These are phyloP conservation scores for Knipowitschia caucasica DNA, from an alignment of 2,797 vertebrate genomes.

Conservation along the genomic window DNA sequence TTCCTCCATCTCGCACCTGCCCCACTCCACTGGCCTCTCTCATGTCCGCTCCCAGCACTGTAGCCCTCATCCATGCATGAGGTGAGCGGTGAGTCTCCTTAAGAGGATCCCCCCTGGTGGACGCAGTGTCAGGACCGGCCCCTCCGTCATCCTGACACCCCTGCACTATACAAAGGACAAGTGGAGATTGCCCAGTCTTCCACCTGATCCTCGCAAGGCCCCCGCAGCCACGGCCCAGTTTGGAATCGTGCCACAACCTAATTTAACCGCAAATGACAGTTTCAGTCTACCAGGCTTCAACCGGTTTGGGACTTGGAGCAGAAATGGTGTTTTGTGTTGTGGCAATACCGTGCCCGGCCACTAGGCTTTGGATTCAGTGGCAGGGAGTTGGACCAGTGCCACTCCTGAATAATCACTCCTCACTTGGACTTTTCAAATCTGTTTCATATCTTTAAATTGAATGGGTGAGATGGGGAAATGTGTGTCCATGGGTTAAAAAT, in stretches of 20 bases:
- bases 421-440: background rate
- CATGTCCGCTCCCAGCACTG: background rate
- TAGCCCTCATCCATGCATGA: background rate
- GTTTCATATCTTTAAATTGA: no score
- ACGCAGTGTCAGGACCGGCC: slow-evolving; percentile 17
- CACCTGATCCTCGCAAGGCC: slow-evolving; percentile 61
- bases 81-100: background rate
- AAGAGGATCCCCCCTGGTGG: slow-evolving; percentile 12
- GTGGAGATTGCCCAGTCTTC: slow-evolving; percentile 52
- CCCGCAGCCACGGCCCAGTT: slow-evolving; percentile 35
- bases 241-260: slow-evolving; percentile 47
- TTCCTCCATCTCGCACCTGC: no score
- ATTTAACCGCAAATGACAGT: slow-evolving; percentile 44
- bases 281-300: background rate
- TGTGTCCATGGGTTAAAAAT: no score
- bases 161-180: slow-evolving; percentile 40
- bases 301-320: background rate
- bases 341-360: background rate
- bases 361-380: background rate
- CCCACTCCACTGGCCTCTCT: background rate
- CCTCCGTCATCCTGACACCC: slow-evolving; percentile 25
- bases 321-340: background rate
- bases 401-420: no score
- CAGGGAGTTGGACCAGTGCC: no score
- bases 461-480: no score